Percentiles rank a stretch among this genome's conserved stretches.
Evolutionary conservation across 2,888 invertebrate species (phyloP).

Genomic region (Pasiphila rectangulata): DNA sequence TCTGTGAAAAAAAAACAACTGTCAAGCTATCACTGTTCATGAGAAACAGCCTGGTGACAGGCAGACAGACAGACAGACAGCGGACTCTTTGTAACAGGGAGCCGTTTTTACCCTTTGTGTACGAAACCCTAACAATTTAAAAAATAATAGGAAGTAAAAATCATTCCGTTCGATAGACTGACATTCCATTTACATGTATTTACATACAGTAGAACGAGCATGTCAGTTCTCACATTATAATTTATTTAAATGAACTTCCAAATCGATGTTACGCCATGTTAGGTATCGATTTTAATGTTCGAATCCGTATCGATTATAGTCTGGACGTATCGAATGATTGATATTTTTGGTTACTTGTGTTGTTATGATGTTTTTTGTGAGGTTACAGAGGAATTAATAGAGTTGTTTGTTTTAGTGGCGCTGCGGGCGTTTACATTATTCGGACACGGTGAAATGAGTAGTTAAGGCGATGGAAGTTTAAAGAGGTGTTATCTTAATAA

Average conservation of each 20-base stretch:
- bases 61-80: no score
- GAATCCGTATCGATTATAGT: slow-evolving; percentile 60
- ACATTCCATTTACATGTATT: slow-evolving; percentile 15
- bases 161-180: slow-evolving; percentile 2
- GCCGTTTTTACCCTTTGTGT: no score
- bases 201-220: slow-evolving; percentile 16
- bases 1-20: no score
- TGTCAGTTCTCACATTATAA: slow-evolving; percentile 39
- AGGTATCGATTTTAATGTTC: slow-evolving; percentile 55
- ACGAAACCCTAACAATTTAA: neutral
- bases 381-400: slow-evolving; percentile 62
- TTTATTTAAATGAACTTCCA: slow-evolving; percentile 52
- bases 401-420: slow-evolving; percentile 75
- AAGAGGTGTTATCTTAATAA: no score
- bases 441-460: slow-evolving; percentile 56
- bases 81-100: no score
- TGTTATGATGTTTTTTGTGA: slow-evolving; percentile 34
- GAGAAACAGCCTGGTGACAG: no score
- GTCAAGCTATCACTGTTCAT: no score
- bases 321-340: slow-evolving; percentile 63
- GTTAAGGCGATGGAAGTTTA: slow-evolving; percentile 43
- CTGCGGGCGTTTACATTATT: slow-evolving; percentile 63
- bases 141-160: neutral
- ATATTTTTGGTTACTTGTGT: slow-evolving; percentile 40
- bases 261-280: slow-evolving; percentile 49